These are phyloP conservation scores for Calephelis virginiensis DNA, from an alignment of 1,140 invertebrate genomes.

Conservation along the genomic window DNA sequence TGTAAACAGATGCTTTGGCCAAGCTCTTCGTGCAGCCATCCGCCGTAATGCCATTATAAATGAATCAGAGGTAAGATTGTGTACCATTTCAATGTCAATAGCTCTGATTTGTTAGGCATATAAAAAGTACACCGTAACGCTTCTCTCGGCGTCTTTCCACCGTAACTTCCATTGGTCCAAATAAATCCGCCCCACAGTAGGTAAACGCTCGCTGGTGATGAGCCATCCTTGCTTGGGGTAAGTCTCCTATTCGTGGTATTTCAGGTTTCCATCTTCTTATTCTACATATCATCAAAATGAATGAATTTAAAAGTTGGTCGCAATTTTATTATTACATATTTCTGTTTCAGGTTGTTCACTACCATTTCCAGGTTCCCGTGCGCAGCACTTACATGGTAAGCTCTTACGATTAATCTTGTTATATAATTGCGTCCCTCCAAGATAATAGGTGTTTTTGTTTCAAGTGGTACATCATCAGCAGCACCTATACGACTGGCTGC, in stretches of 20 bases:
- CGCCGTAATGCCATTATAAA: constrained; percentile 40
- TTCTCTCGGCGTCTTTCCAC: constrained; percentile 31
- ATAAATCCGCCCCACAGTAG: constrained; percentile 34
- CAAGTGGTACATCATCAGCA: not conserved
- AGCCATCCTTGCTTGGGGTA: constrained; percentile 18
- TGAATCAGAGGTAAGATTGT: constrained; percentile 31
- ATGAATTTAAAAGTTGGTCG: constrained; percentile 27
- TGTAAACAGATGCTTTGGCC: constrained; percentile 32
- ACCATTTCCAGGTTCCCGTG: constrained; percentile 33
- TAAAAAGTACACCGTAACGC: constrained; percentile 39
- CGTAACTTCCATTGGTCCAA: constrained; percentile 34
- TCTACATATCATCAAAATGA: constrained; percentile 26
- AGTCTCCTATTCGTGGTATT: constrained; percentile 20
- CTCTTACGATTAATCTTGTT: constrained; percentile 23
- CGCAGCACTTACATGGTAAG: constrained; percentile 25
- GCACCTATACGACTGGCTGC: constrained; percentile 26
- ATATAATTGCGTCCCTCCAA: constrained; percentile 27
- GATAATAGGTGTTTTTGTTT: constrained; percentile 28
- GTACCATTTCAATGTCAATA: constrained; percentile 42
- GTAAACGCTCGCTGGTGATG: constrained; percentile 31
- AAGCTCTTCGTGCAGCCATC: constrained; percentile 37
- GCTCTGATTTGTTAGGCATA: constrained; percentile 22
- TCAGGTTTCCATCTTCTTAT: constrained; percentile 7
- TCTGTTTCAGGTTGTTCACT: constrained; percentile 31
- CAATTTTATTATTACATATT: constrained; percentile 26